A percentile compares a stretch with the other conserved stretches of the same genome.
Evolutionary conservation across 2,888 invertebrate genomes (phyloP).

Genomic region (Crossocerus cetratus): DNA sequence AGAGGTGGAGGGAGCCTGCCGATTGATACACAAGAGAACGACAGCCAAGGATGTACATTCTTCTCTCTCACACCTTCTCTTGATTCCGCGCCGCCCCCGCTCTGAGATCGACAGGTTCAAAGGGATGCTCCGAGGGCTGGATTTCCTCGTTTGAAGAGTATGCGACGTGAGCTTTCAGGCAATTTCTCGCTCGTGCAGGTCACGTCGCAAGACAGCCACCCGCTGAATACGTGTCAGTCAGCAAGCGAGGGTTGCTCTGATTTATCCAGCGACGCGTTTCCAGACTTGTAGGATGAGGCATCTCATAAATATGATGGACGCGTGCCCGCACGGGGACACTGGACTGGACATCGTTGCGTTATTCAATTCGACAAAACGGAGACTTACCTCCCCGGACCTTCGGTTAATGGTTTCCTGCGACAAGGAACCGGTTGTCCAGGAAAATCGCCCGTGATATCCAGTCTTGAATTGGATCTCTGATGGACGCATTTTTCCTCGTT

Average conservation of each 20-base stretch:
- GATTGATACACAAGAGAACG: neutral
- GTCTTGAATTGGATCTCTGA: no score
- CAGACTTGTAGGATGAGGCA: constrained; percentile 8
- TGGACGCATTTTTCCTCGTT: no score
- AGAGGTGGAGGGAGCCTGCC: constrained; percentile 13
- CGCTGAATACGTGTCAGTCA: constrained; percentile 38
- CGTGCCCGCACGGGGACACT: constrained; percentile 18
- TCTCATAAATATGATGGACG: constrained; percentile 43
- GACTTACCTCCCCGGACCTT: neutral
- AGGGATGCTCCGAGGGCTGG: constrained; percentile 37
- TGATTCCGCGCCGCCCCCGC: neutral
- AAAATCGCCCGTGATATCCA: no score
- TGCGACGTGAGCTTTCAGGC: constrained; percentile 54
- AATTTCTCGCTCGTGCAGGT: constrained; percentile 51
- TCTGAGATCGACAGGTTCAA: constrained; percentile 52
- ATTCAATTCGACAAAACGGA: constrained; percentile 21
- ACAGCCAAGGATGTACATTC: neutral
- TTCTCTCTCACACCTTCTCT: neutral
- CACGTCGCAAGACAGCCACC: constrained; percentile 40
- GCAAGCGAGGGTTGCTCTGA: constrained; percentile 38
- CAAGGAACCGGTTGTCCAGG: no score
- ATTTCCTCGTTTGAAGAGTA: constrained; percentile 55
- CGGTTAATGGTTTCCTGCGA: neutral
- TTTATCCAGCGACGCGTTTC: constrained; percentile 23
- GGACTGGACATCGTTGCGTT: constrained; percentile 19